Evolutionary conservation across 2,888 invertebrate genomes (phyloP), one percentile per base, ranked within the genome.

Genomic region (Phortica magna): DNA sequence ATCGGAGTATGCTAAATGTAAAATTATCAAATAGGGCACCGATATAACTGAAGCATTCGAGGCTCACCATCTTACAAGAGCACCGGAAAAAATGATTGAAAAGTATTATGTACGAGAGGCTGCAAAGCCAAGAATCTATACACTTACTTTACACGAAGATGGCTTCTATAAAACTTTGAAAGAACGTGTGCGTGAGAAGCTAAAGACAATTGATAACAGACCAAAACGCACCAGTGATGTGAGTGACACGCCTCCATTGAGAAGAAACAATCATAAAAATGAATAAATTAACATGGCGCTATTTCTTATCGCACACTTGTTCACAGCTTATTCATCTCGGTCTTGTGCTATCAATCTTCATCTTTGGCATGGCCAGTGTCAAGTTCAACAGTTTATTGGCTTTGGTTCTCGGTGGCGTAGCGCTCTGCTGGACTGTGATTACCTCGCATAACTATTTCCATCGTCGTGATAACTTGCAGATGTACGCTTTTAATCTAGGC

Each of bases 31-130:
- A 65, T 65, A 95, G 93, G 96, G 96, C 0, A 95, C 95, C 0
- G 96, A 97, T 84, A 95, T 96, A 77, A 96, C 96, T 0, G 96
- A 96, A 92, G 94, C 95, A 7, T 96, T 96, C 84, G 95, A 96
- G 93, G 91, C 93, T 0, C 95, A 96, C 89, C 96, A 97, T 89
- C 86, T 96, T 59, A 93, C 93, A 6, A 91, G 92, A 1, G 91
- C 92, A 0, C 94, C 95, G 0, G 93, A 94, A 83, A 93, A 93
- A 81, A 85, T 95, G 75, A 90, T 96, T 6, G 92, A 93, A 12
- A 95, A 95, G 84, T 96, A 93, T 88, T 95, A 93, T 88, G 93
- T 95, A 0, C 92, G 94, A 39, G 93, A 95, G 70, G 95, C 96
- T 0, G 92, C 89, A 65, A 92, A 93, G 2, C 93, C 94, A 0